Conservation (phyloP, 2,888 invertebrate genomes). For the Xanthorhoe spadicearia region DNA sequence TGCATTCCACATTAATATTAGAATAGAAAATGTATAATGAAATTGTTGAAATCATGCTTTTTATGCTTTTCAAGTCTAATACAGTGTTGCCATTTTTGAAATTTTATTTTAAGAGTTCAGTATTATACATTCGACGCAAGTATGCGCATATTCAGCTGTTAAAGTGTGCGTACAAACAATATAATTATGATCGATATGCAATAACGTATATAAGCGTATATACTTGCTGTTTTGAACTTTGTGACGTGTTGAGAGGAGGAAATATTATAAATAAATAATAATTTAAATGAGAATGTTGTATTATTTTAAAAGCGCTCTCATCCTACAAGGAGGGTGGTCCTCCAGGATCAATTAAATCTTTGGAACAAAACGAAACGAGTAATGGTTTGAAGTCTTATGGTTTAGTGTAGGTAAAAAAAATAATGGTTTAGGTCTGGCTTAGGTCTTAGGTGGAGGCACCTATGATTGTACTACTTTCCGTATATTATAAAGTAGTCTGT, state of each 20-base stretch:
- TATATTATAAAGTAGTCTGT: too few species aligned
- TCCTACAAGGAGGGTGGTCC: too few species aligned
- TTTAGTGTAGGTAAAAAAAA: too few species aligned
- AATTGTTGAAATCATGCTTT: slow-evolving; percentile 49
- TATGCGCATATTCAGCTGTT: slow-evolving; percentile 26
- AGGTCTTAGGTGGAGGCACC: too few species aligned
- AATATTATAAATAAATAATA: slow-evolving; percentile 74
- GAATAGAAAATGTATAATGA: slow-evolving; percentile 50
- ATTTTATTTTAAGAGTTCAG: slow-evolving; percentile 58
- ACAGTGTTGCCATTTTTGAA: slow-evolving; percentile 45
- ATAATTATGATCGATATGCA: slow-evolving; percentile 51
- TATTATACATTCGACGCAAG: slow-evolving; percentile 55
- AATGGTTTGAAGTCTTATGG: too few species aligned
- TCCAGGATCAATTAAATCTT: too few species aligned
- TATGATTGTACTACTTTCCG: too few species aligned
- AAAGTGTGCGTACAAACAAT: slow-evolving; percentile 57
- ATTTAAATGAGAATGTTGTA: slow-evolving; percentile 68
- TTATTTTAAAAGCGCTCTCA: slow-evolving; percentile 43
- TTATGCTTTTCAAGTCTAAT: slow-evolving; percentile 54
- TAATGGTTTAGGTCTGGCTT: too few species aligned
- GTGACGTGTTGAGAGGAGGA: slow-evolving; percentile 71
- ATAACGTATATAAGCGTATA: slow-evolving; percentile 54
- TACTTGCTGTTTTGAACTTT: slow-evolving; percentile 71
- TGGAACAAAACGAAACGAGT: too few species aligned
- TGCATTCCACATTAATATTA: slow-evolving; percentile 80